Evolutionary conservation across 2,797 vertebrate genomes (phyloP), one percentile per base, ranked within the genome.

Genomic region (Cossypha caffra): DNA sequence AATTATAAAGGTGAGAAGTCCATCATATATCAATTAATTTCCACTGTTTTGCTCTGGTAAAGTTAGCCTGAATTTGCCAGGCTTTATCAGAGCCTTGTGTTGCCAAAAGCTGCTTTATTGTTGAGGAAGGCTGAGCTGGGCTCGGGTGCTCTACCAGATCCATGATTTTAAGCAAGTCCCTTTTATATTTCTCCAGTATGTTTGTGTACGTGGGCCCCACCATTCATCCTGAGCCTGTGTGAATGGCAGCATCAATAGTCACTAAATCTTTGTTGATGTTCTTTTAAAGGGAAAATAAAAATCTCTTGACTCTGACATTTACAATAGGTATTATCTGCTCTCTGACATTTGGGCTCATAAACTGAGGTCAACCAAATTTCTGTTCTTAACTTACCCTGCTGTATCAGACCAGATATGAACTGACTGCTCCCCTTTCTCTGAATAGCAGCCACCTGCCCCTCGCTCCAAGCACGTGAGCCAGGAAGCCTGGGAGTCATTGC

Each of bases 311-410:
- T 67, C 72, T 97, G 95, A 95, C 89, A 96, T 97, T 97, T 97
- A 74, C 93, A 50, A 9, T 37, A 86, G 90, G 28, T 68, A 37
- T 88, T 86, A 86, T 61, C 57, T 88, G 75, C 38, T 90, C 82
- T 42, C 82, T 96, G 93, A 86, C 90, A 95, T 96, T 97, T 95
- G 85, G 58, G 62, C 42, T 95, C 2, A 72, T 61, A 86, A 86
- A 73, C 57, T 0, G 3, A 88, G 61, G 87, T 61, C 18, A 7
- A 20, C 48, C 25, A n/a, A 63, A 33, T 80, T 83, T 82, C 90
- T 29, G 9, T 52, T 91, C n/a, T 63, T 83, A 54, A 57, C 57
- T 72, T 59, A 74, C 15, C 45, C 29, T 12, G 2, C 48, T 67
- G 64, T 35, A 12, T 40, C 47, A 77, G 87, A 80, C 35, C 24